A percentile compares a stretch with the other conserved stretches of the same genome.
These are phyloP conservation scores for Calephelis virginiensis DNA, from an alignment of 1,140 invertebrate genomes.

Conservation along the genomic window DNA sequence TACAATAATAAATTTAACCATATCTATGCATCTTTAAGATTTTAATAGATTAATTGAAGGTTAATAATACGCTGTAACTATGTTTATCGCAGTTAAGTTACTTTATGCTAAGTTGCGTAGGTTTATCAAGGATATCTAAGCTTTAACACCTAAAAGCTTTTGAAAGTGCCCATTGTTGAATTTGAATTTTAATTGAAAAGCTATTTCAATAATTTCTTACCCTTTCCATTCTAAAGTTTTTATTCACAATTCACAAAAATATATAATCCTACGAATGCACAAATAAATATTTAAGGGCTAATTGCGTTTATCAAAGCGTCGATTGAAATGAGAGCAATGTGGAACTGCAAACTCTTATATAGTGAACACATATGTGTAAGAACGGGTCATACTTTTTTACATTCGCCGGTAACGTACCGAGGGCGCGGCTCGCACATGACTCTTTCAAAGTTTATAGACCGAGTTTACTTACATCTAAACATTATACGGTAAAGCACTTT, in stretches of 20 bases:
- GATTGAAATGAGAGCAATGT: conserved; percentile 76
- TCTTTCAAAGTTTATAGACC: conserved; percentile 24
- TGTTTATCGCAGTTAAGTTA: conserved; percentile 8
- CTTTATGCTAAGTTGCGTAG: conserved; percentile 5
- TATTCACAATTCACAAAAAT: conserved; percentile 15
- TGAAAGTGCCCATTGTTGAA: not conserved
- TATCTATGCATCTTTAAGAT: too few species aligned
- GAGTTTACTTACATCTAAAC: conserved; percentile 15
- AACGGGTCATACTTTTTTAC: conserved; percentile 76
- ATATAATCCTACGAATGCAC: conserved; percentile 4
- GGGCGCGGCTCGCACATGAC: conserved; percentile 53
- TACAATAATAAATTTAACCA: too few species aligned
- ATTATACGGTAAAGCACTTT: conserved; percentile 14
- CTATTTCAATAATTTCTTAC: conserved; percentile 23
- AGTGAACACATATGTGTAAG: conserved; percentile 76
- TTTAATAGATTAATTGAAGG: not conserved
- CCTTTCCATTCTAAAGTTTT: conserved; percentile 31
- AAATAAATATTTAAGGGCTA: conserved; percentile 33
- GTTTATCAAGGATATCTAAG: conserved; percentile 51
- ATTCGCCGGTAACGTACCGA: conserved; percentile 59
- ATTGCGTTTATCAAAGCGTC: conserved; percentile 69
- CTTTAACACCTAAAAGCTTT: conserved; percentile 7
- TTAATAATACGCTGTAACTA: not conserved
- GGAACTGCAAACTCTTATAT: conserved; percentile 71
- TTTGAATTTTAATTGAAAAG: not conserved